These are phyloP conservation scores for Leptonema lineaticorne DNA, from an alignment of 1,140 invertebrate genomes.

Conservation along the genomic window DNA sequence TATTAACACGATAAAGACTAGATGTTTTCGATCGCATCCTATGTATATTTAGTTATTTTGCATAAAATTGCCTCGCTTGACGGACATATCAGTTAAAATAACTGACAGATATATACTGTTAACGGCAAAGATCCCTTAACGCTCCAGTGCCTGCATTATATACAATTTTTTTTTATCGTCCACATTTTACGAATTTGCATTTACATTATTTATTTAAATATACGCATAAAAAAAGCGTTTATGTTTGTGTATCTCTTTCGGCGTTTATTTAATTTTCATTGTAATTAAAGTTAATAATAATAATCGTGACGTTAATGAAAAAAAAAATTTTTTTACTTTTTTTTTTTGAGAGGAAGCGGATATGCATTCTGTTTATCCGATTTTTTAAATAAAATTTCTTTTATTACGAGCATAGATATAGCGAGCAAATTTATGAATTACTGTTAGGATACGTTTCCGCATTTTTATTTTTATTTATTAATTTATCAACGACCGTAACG, in stretches of 20 bases:
- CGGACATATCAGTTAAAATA: constrained; percentile 17
- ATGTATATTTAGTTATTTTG: not conserved
- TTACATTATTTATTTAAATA: constrained; percentile 3
- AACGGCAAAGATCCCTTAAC: constrained; percentile 15
- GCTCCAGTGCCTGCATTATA: not conserved
- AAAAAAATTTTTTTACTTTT: too few species aligned
- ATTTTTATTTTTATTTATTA: too few species aligned
- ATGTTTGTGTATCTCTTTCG: not conserved
- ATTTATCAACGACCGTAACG: too few species aligned
- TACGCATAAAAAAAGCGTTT: constrained; percentile 1
- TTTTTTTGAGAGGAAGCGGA: not conserved
- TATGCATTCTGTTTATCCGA: not conserved
- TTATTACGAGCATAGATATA: too few species aligned
- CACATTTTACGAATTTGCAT: constrained; percentile 3
- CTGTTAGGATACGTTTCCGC: too few species aligned
- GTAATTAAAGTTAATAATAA: not conserved
- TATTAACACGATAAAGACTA: too few species aligned
- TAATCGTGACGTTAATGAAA: not conserved
- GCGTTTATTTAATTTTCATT: too few species aligned
- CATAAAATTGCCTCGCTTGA: not conserved
- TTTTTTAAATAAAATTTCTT: too few species aligned
- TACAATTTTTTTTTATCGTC: not conserved
- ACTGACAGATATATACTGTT: constrained; percentile 19
- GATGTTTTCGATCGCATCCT: too few species aligned
- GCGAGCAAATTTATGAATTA: too few species aligned